These are phyloP conservation scores for Nephrotoma guestfalica DNA, from an alignment of 2,888 invertebrate genomes.

Conservation along the genomic window DNA sequence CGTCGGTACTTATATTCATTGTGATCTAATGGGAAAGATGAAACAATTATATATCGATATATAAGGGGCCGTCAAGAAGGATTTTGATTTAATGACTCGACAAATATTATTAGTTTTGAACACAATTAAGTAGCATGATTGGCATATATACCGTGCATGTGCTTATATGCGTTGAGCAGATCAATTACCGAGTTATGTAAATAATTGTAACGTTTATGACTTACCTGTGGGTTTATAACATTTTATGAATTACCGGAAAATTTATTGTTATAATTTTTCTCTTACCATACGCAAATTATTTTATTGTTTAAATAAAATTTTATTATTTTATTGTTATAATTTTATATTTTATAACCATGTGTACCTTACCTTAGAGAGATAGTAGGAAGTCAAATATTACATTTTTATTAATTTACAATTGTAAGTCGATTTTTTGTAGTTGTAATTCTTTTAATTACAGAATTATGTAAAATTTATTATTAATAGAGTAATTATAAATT, in stretches of 20 bases:
- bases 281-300: not conserved
- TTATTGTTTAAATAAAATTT: not conserved
- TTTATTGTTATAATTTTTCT: not conserved
- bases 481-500: not conserved
- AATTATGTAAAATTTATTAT: not conserved
- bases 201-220: not conserved
- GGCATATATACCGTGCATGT: not conserved
- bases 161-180: not conserved
- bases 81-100: not conserved
- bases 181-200: not conserved
- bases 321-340: not conserved
- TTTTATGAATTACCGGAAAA: not conserved
- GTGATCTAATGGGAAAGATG: not conserved
- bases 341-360: not conserved
- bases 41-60: not conserved
- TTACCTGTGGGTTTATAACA: not conserved
- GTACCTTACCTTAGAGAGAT: not conserved
- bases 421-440: not conserved
- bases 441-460: not conserved
- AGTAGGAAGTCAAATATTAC: not conserved
- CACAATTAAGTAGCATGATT: not conserved
- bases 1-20: not conserved
- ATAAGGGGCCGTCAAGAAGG: not conserved
- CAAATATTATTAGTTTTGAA: not conserved
- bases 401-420: not conserved